Conservation (phyloP, 2,113 vertebrate genomes). For the Prionailurus bengalensis region DNA sequence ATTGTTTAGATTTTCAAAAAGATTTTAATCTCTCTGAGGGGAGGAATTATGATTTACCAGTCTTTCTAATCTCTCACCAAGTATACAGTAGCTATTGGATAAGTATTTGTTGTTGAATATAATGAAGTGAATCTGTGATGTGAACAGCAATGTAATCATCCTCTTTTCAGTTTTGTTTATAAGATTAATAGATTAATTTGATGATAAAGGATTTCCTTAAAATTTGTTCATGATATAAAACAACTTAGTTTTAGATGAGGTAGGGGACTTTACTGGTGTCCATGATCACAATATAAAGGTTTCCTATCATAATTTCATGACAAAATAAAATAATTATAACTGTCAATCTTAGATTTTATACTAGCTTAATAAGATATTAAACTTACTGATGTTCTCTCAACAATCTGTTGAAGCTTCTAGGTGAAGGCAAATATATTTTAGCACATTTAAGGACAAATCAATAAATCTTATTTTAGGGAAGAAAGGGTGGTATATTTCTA, state of each 20-base stretch:
- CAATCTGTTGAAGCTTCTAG: not conserved
- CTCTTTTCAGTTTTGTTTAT: conserved; percentile 16
- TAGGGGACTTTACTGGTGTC: not conserved
- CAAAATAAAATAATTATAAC: not conserved
- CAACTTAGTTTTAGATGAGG: not conserved
- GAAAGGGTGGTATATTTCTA: not conserved
- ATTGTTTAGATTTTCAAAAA: not conserved
- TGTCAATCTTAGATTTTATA: not conserved
- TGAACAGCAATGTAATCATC: not conserved
- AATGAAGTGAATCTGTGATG: not conserved
- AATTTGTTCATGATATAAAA: conserved; percentile 1
- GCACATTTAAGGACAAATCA: not conserved
- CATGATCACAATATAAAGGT: not conserved
- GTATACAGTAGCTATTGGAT: not conserved
- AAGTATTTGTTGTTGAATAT: conserved; percentile 24
- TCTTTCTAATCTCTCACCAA: not conserved
- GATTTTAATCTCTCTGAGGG: not conserved
- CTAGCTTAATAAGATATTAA: not conserved
- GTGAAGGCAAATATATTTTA: not conserved
- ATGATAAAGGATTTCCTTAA: not conserved
- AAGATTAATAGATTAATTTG: not conserved
- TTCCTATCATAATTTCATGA: conserved; percentile 17
- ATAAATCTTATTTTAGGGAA: not conserved
- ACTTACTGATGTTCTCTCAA: not conserved
- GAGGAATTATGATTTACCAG: not conserved